Conservation (phyloP, 2,888 invertebrate species). For the Sphaeridia pumilis region DNA sequence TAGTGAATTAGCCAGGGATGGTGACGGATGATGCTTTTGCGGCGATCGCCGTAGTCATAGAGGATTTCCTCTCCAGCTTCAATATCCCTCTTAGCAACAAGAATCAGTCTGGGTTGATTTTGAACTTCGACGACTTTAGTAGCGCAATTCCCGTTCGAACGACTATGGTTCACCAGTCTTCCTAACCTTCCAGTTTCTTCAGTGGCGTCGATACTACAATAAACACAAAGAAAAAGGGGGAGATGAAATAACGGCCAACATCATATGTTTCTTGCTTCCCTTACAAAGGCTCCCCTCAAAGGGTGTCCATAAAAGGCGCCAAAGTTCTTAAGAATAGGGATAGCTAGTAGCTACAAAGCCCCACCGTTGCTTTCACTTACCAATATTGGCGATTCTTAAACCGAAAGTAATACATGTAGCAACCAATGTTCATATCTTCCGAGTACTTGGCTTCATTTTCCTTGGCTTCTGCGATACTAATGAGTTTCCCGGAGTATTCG, state of each 20-base stretch:
- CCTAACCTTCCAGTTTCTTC: constrained; percentile 79
- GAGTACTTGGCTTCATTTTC: constrained; percentile 71
- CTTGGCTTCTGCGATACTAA: constrained; percentile 69
- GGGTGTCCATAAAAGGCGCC: too few species aligned
- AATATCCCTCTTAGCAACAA: constrained; percentile 81
- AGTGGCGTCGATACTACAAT: constrained; percentile 95
- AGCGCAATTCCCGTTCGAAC: constrained; percentile 68
- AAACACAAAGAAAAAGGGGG: too few species aligned
- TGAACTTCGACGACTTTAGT: constrained; percentile 68
- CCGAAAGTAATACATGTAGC: constrained; percentile 98
- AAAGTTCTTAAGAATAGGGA: too few species aligned
- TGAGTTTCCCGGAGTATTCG: constrained; percentile 90
- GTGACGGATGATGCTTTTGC: constrained; percentile 73
- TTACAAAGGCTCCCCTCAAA: too few species aligned
- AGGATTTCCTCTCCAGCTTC: constrained; percentile 74
- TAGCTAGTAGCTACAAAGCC: neutral
- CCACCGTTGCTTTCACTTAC: constrained; percentile 55
- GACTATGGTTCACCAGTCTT: constrained; percentile 89
- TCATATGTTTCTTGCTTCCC: too few species aligned
- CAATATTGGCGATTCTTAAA: constrained; percentile 84
- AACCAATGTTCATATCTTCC: constrained; percentile 74
- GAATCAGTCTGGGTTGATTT: constrained; percentile 67
- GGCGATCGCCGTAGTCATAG: constrained; percentile 97
- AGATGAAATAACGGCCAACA: too few species aligned
- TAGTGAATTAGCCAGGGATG: constrained; percentile 87